These are phyloP conservation scores for Cryptocephalus primarius DNA, from an alignment of 2,888 invertebrate species.

Conservation along the genomic window DNA sequence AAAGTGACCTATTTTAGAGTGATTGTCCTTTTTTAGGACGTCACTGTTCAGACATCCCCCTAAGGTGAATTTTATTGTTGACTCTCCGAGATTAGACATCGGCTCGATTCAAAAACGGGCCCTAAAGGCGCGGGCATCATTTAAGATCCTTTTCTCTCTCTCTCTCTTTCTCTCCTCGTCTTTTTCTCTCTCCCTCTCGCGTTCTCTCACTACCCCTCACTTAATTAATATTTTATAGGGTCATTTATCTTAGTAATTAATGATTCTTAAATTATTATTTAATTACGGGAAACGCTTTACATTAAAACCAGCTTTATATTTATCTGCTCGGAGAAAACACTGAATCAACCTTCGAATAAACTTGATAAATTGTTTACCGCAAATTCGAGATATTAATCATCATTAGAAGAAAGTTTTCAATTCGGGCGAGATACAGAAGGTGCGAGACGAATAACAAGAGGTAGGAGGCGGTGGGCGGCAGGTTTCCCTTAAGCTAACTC, in stretches of 20 bases:
- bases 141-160: slow-evolving; percentile 8
- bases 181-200: no score
- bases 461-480: no score
- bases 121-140: slow-evolving; percentile 13
- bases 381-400: slow-evolving; percentile 12
- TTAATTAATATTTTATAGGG: slow-evolving; percentile 32
- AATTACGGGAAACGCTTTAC: slow-evolving; percentile 28
- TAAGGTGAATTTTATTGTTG: no score
- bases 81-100: slow-evolving; percentile 2
- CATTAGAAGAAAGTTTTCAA: slow-evolving; percentile 10
- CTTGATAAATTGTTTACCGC: slow-evolving; percentile 17
- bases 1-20: no score
- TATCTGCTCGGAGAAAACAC: slow-evolving; percentile 17
- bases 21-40: no score
- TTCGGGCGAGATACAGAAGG: no score
- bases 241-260: slow-evolving; percentile 34
- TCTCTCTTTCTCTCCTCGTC: no score
- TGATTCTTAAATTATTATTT: slow-evolving; percentile 33
- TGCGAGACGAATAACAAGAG: no score
- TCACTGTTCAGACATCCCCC: no score
- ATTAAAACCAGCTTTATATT: slow-evolving; percentile 20
- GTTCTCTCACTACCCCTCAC: slow-evolving; percentile 16
- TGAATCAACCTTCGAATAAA: slow-evolving; percentile 15
- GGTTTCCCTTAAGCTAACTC: no score
- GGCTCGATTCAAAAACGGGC: slow-evolving; percentile 4